phyloP scores from a whole-genome alignment of 2,888 invertebrate species.

The Hartigia nigra region DNA sequence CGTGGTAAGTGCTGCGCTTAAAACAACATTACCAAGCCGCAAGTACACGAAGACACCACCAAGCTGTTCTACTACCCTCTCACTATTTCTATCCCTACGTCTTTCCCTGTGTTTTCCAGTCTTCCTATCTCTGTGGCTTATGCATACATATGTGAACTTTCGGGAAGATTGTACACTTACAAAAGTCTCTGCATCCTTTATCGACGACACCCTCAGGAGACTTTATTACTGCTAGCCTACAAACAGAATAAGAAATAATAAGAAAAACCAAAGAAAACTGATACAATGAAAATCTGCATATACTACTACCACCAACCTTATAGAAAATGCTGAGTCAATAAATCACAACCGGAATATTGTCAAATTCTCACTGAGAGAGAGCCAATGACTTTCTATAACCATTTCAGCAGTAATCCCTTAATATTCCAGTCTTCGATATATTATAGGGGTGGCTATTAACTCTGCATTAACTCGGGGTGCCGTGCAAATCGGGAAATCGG shows the following conservation, averaged over 20 bases:
- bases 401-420: conserved; percentile 47
- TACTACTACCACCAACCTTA: not conserved
- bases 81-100: not conserved
- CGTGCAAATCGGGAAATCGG: conserved; percentile 37
- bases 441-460: conserved; percentile 54
- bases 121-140: not conserved
- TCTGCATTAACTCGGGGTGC: conserved; percentile 55
- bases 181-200: not conserved
- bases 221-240: not conserved
- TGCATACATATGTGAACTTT: not conserved
- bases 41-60: conserved; percentile 33
- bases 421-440: conserved; percentile 55
- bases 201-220: not conserved
- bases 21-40: conserved; percentile 58
- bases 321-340: not conserved
- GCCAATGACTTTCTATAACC: not conserved
- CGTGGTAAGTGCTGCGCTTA: conserved; percentile 59
- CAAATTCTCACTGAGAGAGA: no score
- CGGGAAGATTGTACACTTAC: not conserved
- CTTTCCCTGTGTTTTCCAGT: not conserved
- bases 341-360: no score
- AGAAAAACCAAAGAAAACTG: no score
- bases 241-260: not conserved
- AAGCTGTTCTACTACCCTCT: not conserved
- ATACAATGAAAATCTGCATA: not conserved